Conservation (phyloP, 2,888 invertebrate species). For the Anthoptus insignis region DNA sequence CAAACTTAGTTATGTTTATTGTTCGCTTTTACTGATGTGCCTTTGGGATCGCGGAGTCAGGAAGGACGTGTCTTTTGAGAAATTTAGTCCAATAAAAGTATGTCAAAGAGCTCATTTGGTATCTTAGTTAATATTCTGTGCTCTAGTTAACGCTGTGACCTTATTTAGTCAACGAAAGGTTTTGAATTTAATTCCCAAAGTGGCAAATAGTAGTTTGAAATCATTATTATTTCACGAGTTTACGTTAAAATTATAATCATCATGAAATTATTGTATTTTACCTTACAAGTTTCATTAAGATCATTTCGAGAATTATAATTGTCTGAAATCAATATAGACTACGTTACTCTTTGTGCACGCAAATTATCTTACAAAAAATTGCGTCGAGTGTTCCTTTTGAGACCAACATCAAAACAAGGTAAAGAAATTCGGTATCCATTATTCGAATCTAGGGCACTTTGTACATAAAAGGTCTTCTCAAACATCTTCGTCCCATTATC, state of each 20-base stretch:
- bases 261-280: too few relatives aligned
- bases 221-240: too few relatives aligned
- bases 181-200: too few relatives aligned
- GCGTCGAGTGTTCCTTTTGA: background rate
- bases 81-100: background rate
- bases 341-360: background rate
- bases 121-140: too few relatives aligned
- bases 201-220: too few relatives aligned
- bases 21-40: background rate
- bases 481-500: background rate
- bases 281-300: background rate
- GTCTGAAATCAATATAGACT: background rate
- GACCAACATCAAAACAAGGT: conserved; percentile 1
- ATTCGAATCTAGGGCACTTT: background rate
- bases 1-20: conserved; percentile 11
- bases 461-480: background rate
- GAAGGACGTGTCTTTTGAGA: background rate
- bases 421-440: background rate
- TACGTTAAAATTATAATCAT: too few relatives aligned
- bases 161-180: too few relatives aligned
- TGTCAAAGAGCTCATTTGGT: too few relatives aligned
- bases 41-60: background rate
- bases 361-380: background rate
- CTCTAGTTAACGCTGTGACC: too few relatives aligned
- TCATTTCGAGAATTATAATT: background rate